Evolutionary conservation across 2,888 invertebrate species (phyloP).

Genomic region (Tanytarsus gracilentus): DNA sequence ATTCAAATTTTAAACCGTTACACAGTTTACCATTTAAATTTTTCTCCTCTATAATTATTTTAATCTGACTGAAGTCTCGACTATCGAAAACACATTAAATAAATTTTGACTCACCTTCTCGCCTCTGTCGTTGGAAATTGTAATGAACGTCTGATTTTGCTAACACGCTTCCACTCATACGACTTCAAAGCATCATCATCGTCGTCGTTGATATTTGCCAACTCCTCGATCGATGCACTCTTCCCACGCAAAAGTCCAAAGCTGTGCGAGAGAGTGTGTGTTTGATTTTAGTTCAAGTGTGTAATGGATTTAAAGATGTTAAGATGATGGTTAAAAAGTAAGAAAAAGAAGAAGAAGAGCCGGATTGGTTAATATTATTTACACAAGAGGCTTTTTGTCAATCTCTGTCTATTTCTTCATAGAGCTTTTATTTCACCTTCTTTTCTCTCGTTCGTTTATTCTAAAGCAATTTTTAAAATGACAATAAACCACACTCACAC

Average conservation of each 20-base stretch:
- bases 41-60: neutral
- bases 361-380: no score
- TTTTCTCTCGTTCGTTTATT: no score
- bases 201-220: conserved; percentile 33
- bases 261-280: neutral
- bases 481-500: no score
- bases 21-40: conserved; percentile 3
- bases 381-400: no score
- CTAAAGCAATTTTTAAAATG: no score
- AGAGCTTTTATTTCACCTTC: no score
- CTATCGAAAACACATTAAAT: neutral
- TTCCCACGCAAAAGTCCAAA: conserved; percentile 35
- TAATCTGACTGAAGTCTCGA: neutral
- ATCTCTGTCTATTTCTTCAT: no score
- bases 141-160: conserved; percentile 54
- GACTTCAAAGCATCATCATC: conserved; percentile 46
- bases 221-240: conserved; percentile 48
- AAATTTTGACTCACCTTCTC: conserved; percentile 17
- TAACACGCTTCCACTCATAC: conserved; percentile 56
- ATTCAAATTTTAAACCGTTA: no score
- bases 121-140: conserved; percentile 52
- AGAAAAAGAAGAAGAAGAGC: no score
- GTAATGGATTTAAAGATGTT: neutral
- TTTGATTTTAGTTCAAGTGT: neutral
- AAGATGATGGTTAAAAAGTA: no score